Evolutionary conservation across 2,113 vertebrate genomes (phyloP), one percentile per base, ranked within the genome.

Genomic region (Plecotus auritus): DNA sequence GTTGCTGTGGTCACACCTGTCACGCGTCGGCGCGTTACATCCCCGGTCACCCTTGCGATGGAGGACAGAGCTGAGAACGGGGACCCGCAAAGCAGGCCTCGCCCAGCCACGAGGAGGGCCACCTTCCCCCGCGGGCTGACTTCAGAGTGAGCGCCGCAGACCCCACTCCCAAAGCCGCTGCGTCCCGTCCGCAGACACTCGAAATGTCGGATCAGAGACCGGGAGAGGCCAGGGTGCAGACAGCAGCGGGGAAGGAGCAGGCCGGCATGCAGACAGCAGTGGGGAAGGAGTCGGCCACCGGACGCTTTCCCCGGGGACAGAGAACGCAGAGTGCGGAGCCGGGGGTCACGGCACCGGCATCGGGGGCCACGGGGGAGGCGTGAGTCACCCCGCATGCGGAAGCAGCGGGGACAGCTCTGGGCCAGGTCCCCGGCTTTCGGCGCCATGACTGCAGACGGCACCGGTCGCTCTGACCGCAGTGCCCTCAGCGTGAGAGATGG

Each of bases 161-260:
- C 78, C 67, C 89, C 70, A 30, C 83, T 89, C 91, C 84, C 93
- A 80, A 95, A 87, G 37, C 80, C 78, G 2, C 80, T 88, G 93
- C 70, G 28, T 96, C 80, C 94, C 32, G 3, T 47, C 70, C 74
- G 45, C 66, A 92, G 56, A 59, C 51, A 23, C 37, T 64, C 20
- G 73, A 88, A 56, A 61, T 64, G 23, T 37, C 69, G 91, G 47
- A 47, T 66, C 45, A 84, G 78, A 93, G 88, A 49, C n/a, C 10
- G n/a, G 10, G 82, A 72, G 32, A 74, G 42, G 74, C 69, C 42
- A 73, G 77, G 49, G 5, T 42, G 20, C 47, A 32, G 91, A n/a
- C 35, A 17, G 32, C 49, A 42, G 69, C 32, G 4, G 45, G 2
- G 37, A n/a, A 64, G 1, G 23, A 51, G 56, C n/a, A 74, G 42